These are phyloP conservation scores for Therioaphis trifolii DNA, from an alignment of 2,888 invertebrate genomes.

Conservation along the genomic window DNA sequence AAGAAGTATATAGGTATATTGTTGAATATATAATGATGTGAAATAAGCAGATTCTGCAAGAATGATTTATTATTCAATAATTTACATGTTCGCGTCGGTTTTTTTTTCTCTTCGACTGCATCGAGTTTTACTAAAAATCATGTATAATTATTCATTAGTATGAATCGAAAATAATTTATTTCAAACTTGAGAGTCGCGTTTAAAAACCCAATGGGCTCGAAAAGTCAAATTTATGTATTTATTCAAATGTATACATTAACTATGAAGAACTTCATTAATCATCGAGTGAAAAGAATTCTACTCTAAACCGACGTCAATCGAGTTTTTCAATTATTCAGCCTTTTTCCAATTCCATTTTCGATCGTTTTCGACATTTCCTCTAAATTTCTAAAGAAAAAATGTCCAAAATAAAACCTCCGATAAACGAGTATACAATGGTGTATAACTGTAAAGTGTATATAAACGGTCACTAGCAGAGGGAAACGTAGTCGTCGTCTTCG, in stretches of 20 bases:
- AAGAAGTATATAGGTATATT: background rate
- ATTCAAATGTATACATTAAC: constrained; percentile 17
- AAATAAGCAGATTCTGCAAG: background rate
- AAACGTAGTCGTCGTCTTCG: no score
- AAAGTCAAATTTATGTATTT: constrained; percentile 19
- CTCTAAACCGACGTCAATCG: background rate
- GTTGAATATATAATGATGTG: background rate
- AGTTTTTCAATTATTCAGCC: background rate
- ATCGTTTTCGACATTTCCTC: no score
- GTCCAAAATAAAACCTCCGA: no score
- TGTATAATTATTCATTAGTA: background rate
- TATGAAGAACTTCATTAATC: constrained; percentile 1
- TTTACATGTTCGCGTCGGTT: background rate
- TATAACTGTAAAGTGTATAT: no score
- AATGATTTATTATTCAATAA: background rate
- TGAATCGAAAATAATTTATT: constrained; percentile 20
- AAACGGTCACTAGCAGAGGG: no score
- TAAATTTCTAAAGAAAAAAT: no score
- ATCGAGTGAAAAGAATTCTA: background rate
- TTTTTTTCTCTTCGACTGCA: background rate
- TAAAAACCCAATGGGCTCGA: background rate
- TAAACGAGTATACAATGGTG: no score
- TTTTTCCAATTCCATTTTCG: background rate
- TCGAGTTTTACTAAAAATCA: background rate
- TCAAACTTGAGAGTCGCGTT: background rate